A percentile compares a stretch with the other conserved stretches of the same genome.
These are phyloP conservation scores for Oxytorus armatus DNA, from an alignment of 2,888 invertebrate genomes.

Conservation along the genomic window DNA sequence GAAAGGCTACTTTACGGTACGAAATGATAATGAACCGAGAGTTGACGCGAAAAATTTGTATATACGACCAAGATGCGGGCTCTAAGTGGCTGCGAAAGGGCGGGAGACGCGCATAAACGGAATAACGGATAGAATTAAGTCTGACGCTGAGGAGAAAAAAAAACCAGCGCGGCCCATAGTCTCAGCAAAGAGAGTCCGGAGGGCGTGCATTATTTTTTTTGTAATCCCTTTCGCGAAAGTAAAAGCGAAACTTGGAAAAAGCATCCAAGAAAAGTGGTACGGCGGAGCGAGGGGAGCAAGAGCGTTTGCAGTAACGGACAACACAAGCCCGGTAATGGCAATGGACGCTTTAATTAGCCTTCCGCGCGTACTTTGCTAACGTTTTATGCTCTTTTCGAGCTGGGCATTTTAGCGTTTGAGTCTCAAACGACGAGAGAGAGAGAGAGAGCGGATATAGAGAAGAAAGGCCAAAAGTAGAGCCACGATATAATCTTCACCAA, in stretches of 20 bases:
- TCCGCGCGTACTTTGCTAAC: constrained; percentile 59
- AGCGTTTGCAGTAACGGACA: constrained; percentile 26
- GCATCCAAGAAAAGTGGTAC: constrained; percentile 49
- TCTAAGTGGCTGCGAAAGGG: constrained; percentile 27
- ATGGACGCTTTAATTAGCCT: constrained; percentile 64
- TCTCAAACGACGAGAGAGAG: constrained; percentile 58
- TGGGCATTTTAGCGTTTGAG: constrained; percentile 50
- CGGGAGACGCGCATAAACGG: constrained; percentile 11
- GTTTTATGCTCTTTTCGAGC: constrained; percentile 55
- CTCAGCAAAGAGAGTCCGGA: constrained; percentile 37
- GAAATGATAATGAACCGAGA: neutral
- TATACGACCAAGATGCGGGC: constrained; percentile 19
- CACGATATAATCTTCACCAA: constrained; percentile 52
- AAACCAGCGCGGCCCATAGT: constrained; percentile 12
- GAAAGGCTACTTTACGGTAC: neutral
- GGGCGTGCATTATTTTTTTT: constrained; percentile 63
- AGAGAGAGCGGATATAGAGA: constrained; percentile 62
- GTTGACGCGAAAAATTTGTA: neutral
- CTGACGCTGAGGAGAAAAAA: constrained; percentile 23
- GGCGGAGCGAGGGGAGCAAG: constrained; percentile 50
- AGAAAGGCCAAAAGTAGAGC: constrained; percentile 50
- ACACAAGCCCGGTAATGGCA: constrained; percentile 57
- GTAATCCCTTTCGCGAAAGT: constrained; percentile 69
- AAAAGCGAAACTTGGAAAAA: constrained; percentile 46
- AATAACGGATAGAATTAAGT: constrained; percentile 48